phyloP scores from a whole-genome alignment of 2,888 invertebrate genomes.

The Epistrophe eligans region DNA sequence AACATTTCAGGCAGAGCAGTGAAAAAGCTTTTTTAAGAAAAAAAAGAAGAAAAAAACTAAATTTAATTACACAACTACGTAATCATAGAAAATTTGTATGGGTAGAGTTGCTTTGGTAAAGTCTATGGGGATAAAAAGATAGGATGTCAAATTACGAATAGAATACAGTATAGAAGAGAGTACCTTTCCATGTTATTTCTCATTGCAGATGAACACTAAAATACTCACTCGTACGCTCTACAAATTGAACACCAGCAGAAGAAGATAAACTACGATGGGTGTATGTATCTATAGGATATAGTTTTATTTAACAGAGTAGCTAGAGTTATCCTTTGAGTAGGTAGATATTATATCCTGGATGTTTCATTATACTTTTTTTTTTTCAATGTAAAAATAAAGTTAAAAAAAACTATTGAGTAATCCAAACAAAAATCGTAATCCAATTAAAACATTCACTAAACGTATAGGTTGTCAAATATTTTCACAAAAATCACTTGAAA shows the following conservation, averaged over 20 bases:
- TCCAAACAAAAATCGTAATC: slow-evolving; percentile 65
- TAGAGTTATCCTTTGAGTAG: slow-evolving; percentile 45
- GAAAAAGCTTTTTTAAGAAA: slow-evolving; percentile 60
- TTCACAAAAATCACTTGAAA: slow-evolving; percentile 63
- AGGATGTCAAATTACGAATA: slow-evolving; percentile 25
- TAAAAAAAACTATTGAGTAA: slow-evolving; percentile 18
- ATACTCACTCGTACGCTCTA: too few species aligned
- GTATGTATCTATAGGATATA: slow-evolving; percentile 62
- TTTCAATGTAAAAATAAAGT: not conserved
- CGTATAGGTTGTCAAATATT: slow-evolving; percentile 40
- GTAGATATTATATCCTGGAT: slow-evolving; percentile 50
- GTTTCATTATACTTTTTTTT: slow-evolving; percentile 2
- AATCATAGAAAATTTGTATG: slow-evolving; percentile 37
- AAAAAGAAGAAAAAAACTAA: slow-evolving; percentile 26
- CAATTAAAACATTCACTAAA: slow-evolving; percentile 43
- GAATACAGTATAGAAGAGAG: not conserved
- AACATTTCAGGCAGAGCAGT: slow-evolving; percentile 15
- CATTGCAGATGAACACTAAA: slow-evolving; percentile 65
- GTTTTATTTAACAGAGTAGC: slow-evolving; percentile 41
- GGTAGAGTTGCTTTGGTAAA: not conserved
- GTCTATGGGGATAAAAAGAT: not conserved
- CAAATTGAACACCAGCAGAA: slow-evolving; percentile 45
- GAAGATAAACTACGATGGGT: slow-evolving; percentile 7
- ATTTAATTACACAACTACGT: slow-evolving; percentile 73
- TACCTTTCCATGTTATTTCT: slow-evolving; percentile 54